Percentiles rank a stretch among this genome's conserved stretches.
These are phyloP conservation scores for Galerucella nymphaeae DNA, from an alignment of 2,888 invertebrate species.

Conservation along the genomic window DNA sequence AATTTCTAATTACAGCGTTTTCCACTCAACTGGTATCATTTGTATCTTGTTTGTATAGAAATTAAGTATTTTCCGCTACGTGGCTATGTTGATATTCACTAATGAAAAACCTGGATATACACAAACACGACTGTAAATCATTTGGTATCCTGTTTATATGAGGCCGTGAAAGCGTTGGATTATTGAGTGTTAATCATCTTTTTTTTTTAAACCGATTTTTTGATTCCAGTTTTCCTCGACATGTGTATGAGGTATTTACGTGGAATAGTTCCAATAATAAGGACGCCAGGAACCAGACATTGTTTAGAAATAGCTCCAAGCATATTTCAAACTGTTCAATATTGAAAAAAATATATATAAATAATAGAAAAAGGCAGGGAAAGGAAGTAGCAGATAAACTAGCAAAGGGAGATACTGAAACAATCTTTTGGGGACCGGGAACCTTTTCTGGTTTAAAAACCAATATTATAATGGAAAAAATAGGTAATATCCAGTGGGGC, in stretches of 20 bases:
- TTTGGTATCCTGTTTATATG: constrained; percentile 3
- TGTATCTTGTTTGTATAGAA: background rate
- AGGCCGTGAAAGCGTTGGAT: background rate
- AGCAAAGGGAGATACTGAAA: too few relatives aligned
- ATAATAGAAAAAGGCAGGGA: too few relatives aligned
- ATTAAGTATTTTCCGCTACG: background rate
- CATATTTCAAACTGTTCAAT: too few relatives aligned
- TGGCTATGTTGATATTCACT: background rate
- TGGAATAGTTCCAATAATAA: background rate
- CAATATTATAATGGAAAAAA: too few relatives aligned
- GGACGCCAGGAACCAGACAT: too few relatives aligned
- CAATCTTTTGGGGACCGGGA: too few relatives aligned
- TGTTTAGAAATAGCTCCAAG: too few relatives aligned
- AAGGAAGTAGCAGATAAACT: too few relatives aligned
- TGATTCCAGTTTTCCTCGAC: background rate
- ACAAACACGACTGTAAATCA: background rate
- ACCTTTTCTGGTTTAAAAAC: too few relatives aligned
- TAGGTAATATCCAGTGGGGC: too few relatives aligned
- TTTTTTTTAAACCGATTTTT: background rate
- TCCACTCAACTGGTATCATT: background rate
- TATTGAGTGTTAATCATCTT: background rate
- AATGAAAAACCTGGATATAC: background rate
- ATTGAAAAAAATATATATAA: too few relatives aligned
- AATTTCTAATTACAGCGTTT: background rate
- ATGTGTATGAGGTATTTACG: background rate